Percentiles rank a stretch among this genome's conserved stretches.
phyloP scores from a whole-genome alignment of 2,113 vertebrate species.

The Hippocampus guttulatus region DNA sequence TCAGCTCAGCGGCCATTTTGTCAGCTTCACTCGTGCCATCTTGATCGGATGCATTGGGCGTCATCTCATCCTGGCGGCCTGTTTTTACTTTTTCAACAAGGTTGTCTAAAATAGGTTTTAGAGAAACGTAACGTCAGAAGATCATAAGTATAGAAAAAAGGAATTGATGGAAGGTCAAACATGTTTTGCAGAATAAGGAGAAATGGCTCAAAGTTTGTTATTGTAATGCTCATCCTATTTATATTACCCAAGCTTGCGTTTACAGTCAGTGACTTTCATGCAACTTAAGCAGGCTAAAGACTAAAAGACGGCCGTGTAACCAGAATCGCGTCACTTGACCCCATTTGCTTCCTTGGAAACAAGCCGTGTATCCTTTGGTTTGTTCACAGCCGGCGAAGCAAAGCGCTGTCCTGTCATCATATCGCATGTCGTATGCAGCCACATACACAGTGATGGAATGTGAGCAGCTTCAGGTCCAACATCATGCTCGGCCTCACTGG shows the following conservation, averaged over 20 bases:
- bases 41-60: constrained; percentile 2
- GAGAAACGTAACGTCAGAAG: background rate
- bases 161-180: background rate
- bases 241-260: background rate
- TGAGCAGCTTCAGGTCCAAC: constrained; percentile 26
- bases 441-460: constrained; percentile 30
- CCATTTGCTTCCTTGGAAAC: constrained; percentile 30
- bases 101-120: constrained; percentile 20
- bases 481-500: constrained; percentile 26
- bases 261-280: background rate
- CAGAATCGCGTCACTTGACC: constrained; percentile 33
- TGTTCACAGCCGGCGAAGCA: constrained; percentile 11
- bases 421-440: constrained; percentile 37
- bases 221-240: background rate
- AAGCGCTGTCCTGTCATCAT: constrained; percentile 20
- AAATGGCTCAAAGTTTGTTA: background rate
- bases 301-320: constrained; percentile 21
- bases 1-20: constrained; percentile 77
- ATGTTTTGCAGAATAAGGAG: background rate
- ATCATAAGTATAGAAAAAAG: background rate
- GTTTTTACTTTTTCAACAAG: background rate
- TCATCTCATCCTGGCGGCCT: background rate
- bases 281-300: constrained; percentile 8
- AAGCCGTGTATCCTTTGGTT: constrained; percentile 16
- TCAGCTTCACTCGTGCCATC: constrained; percentile 74